Evolutionary conservation across 1,140 invertebrate species (phyloP).

Genomic region (Antheraea pernyi): DNA sequence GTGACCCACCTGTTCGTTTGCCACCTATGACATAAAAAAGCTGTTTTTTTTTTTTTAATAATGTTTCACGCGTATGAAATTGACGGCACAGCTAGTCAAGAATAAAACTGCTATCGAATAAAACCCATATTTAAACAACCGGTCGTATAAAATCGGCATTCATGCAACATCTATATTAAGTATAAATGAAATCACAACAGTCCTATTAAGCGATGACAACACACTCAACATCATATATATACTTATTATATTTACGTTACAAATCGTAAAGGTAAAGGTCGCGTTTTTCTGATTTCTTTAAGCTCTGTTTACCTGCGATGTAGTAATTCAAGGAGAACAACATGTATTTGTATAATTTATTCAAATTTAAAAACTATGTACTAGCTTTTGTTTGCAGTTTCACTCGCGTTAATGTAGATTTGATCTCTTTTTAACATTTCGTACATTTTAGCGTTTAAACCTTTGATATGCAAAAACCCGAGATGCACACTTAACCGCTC

Average conservation of each 20-base stretch:
- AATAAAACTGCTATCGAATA: background rate
- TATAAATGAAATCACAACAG: background rate
- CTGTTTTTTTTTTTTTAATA: no score
- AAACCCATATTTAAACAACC: background rate
- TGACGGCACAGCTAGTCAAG: no score
- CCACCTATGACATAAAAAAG: no score
- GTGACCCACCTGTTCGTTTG: no score
- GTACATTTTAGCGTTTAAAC: no score
- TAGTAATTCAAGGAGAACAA: background rate
- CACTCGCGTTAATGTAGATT: no score
- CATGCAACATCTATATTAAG: background rate
- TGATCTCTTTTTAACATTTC: no score
- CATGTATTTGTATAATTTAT: background rate
- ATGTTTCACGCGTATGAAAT: no score
- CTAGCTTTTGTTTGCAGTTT: background rate
- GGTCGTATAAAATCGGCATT: background rate
- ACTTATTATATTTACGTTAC: background rate
- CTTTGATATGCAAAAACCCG: no score
- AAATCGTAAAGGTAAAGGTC: background rate
- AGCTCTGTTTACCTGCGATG: background rate
- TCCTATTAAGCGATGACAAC: background rate
- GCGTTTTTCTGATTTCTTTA: background rate
- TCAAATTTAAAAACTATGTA: background rate
- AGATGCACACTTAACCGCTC: no score
- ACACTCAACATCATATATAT: background rate